phyloP scores from a whole-genome alignment of 2,888 invertebrate genomes.

The Erannis defoliaria region DNA sequence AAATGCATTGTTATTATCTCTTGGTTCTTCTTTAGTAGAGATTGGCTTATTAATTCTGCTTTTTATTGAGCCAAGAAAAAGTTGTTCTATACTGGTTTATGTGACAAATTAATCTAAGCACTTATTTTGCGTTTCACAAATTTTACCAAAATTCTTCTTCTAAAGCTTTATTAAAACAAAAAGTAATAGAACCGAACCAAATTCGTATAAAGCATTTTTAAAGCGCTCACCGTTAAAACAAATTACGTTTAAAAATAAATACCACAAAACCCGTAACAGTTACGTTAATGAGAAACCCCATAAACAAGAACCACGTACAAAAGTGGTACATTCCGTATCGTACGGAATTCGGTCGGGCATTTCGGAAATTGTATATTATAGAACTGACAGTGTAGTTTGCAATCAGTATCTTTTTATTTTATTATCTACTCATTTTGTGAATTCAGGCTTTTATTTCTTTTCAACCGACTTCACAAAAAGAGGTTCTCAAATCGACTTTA shows the following conservation, averaged over 20 bases:
- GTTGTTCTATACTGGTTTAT: too few relatives aligned
- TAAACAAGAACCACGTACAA: conserved; percentile 67
- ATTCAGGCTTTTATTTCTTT: too few relatives aligned
- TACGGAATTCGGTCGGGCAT: conserved; percentile 57
- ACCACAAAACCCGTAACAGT: conserved; percentile 64
- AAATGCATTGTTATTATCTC: too few relatives aligned
- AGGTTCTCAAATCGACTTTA: too few relatives aligned
- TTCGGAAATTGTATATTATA: conserved; percentile 48
- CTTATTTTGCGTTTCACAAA: too few relatives aligned
- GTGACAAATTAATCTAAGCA: too few relatives aligned
- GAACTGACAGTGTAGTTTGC: conserved; percentile 11
- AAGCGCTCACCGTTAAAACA: conserved; percentile 41
- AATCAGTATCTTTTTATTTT: too few relatives aligned
- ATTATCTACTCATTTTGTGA: too few relatives aligned
- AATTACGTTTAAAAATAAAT: conserved; percentile 61
- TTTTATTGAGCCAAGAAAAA: too few relatives aligned
- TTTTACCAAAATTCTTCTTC: neutral
- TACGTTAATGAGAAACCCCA: conserved; percentile 78
- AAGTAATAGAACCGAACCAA: neutral
- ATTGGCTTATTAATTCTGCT: too few relatives aligned
- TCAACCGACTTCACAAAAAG: too few relatives aligned
- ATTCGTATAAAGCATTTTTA: conserved; percentile 18
- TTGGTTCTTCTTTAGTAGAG: too few relatives aligned
- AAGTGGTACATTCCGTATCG: conserved; percentile 50
- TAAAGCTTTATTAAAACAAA: neutral